A percentile compares a stretch with the other conserved stretches of the same genome.
These are phyloP conservation scores for Meta bourneti DNA, from an alignment of 2,888 invertebrate species.

Conservation along the genomic window DNA sequence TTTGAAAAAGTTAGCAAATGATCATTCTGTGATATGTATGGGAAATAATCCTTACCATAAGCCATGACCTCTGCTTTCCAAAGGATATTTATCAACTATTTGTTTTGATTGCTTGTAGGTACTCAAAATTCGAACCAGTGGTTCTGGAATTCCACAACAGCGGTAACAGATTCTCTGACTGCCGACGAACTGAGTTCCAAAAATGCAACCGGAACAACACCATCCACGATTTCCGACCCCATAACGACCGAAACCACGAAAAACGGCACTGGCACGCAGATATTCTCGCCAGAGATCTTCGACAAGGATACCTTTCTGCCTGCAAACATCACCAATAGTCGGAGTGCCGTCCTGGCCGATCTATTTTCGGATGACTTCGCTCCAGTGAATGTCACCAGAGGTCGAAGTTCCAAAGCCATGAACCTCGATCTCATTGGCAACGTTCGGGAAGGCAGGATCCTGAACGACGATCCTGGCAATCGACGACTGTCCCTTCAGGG, in stretches of 20 bases:
- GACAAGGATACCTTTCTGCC: constrained; percentile 39
- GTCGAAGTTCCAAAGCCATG: constrained; percentile 69
- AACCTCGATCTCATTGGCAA: constrained; percentile 50
- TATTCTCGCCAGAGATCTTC: constrained; percentile 19
- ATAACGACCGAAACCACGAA: neutral
- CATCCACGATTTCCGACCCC: neutral
- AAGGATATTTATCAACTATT: neutral
- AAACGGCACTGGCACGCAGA: constrained; percentile 20
- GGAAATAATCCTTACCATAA: too few species aligned
- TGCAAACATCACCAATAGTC: constrained; percentile 39
- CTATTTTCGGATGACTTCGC: constrained; percentile 64
- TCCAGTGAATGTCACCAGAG: constrained; percentile 65
- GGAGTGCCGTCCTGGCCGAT: constrained; percentile 36
- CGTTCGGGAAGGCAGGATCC: constrained; percentile 74
- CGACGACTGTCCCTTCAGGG: constrained; percentile 77
- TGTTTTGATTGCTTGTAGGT: neutral
- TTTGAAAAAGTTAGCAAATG: neutral
- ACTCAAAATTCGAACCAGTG: constrained; percentile 36
- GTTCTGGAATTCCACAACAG: constrained; percentile 72
- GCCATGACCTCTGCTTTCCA: too few species aligned
- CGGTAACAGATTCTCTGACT: constrained; percentile 31
- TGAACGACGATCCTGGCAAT: constrained; percentile 77
- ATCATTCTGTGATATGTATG: neutral
- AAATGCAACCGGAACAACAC: neutral
- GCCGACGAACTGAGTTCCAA: constrained; percentile 28